phyloP scores from a whole-genome alignment of 2,797 vertebrate genomes.

The Danio albolineatus region DNA sequence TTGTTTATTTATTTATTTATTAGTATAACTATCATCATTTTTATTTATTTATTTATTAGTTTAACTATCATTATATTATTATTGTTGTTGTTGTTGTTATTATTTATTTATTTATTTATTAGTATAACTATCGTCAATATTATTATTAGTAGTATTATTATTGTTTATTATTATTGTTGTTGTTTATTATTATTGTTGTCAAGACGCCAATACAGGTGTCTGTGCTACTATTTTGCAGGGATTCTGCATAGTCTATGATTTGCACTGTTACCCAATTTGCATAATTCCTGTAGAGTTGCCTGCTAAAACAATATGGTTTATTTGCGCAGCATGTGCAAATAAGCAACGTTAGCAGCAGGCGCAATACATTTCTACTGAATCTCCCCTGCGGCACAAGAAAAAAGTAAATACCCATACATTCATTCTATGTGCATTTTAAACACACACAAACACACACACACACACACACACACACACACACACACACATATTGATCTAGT shows the following conservation, averaged over 20 bases:
- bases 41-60: too few species aligned
- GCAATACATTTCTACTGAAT: background rate
- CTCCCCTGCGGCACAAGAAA: background rate
- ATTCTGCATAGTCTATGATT: background rate
- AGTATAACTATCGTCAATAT: too few species aligned
- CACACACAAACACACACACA: background rate
- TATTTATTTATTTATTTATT: too few species aligned
- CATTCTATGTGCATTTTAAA: background rate
- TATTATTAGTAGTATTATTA: too few species aligned
- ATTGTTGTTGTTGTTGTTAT: too few species aligned
- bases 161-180: too few species aligned
- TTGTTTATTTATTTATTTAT: too few species aligned
- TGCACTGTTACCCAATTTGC: background rate
- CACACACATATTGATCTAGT: constrained; percentile 41
- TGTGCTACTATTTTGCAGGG: background rate
- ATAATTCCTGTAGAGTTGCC: background rate
- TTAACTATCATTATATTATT: too few species aligned
- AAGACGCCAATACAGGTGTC: background rate
- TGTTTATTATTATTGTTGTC: too few species aligned
- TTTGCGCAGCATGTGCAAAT: background rate
- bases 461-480: constrained; percentile 2
- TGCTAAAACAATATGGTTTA: constrained; percentile 6
- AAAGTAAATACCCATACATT: background rate
- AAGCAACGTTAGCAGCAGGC: background rate
- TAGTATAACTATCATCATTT: too few species aligned